A percentile compares a stretch with the other conserved stretches of the same genome.
Evolutionary conservation across 2,888 invertebrate genomes (phyloP).

Genomic region (Aspidiotus rigidus): DNA sequence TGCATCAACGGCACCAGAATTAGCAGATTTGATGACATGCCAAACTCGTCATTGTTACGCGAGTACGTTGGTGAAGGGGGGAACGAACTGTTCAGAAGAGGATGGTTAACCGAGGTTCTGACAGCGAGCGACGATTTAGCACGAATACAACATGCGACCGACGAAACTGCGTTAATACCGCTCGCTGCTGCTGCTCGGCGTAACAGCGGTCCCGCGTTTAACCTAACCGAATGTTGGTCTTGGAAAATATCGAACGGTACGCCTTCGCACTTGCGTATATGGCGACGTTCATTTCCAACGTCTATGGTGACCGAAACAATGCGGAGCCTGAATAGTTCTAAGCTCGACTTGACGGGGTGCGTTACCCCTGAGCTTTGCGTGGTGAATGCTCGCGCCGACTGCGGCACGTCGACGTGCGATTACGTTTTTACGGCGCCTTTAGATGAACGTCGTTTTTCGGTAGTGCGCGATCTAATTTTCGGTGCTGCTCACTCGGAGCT

Average conservation of each 20-base stretch:
- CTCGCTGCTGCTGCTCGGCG: constrained; percentile 40
- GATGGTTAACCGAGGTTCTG: constrained; percentile 41
- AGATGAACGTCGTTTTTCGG: neutral
- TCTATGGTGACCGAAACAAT: constrained; percentile 12
- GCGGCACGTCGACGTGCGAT: neutral
- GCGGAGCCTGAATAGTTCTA: constrained; percentile 30
- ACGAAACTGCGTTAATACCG: constrained; percentile 42
- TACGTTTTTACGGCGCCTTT: constrained; percentile 4
- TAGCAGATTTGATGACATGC: constrained; percentile 17
- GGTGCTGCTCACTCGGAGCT: neutral
- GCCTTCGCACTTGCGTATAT: constrained; percentile 27
- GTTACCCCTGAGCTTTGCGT: constrained; percentile 9
- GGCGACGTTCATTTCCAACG: constrained; percentile 16
- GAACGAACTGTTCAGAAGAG: constrained; percentile 38
- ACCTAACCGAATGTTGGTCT: constrained; percentile 35
- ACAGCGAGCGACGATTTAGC: constrained; percentile 8
- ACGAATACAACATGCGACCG: constrained; percentile 34
- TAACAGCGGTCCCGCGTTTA: constrained; percentile 34
- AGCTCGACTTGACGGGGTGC: constrained; percentile 28
- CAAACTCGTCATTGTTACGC: constrained; percentile 4
- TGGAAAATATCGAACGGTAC: constrained; percentile 25
- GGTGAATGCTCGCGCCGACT: neutral
- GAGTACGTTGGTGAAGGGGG: neutral
- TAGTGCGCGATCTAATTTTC: constrained; percentile 12
- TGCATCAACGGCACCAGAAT: neutral